phyloP scores from a whole-genome alignment of 2,113 vertebrate species.

The Pseudorasbora parva region DNA sequence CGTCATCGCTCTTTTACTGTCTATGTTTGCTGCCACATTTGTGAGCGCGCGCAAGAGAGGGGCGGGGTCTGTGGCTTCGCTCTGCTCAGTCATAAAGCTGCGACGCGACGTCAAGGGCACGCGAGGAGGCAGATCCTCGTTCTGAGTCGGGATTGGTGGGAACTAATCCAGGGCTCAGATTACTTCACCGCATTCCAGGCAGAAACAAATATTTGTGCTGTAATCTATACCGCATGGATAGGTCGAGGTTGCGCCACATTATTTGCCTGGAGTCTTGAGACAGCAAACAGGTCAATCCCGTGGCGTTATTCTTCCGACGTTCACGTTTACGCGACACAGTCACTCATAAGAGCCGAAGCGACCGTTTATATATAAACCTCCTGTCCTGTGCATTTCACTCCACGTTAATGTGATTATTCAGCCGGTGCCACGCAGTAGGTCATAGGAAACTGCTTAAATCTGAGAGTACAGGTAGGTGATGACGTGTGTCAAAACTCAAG shows the following conservation, averaged over 20 bases:
- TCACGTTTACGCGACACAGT: background rate
- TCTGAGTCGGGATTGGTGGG: conserved; percentile 53
- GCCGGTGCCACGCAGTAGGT: background rate
- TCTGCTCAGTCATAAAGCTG: conserved; percentile 54
- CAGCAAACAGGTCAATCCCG: background rate
- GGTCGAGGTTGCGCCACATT: background rate
- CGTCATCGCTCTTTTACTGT: background rate
- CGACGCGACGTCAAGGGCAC: conserved; percentile 58
- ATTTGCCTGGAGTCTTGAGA: background rate
- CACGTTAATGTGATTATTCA: conserved; percentile 16
- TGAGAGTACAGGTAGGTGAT: conserved; percentile 33
- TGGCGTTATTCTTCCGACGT: background rate
- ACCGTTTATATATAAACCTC: conserved; percentile 30
- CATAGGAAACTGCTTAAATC: background rate
- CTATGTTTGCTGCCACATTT: background rate
- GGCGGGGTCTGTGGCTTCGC: background rate
- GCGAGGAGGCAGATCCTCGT: conserved; percentile 49
- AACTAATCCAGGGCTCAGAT: background rate
- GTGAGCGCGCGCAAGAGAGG: background rate
- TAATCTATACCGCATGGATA: background rate
- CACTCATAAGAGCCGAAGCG: background rate
- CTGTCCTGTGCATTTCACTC: background rate
- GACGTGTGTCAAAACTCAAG: background rate
- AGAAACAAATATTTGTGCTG: background rate
- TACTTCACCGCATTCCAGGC: background rate